phyloP scores from a whole-genome alignment of 2,888 invertebrate species.

The Bellardia bayeri region DNA sequence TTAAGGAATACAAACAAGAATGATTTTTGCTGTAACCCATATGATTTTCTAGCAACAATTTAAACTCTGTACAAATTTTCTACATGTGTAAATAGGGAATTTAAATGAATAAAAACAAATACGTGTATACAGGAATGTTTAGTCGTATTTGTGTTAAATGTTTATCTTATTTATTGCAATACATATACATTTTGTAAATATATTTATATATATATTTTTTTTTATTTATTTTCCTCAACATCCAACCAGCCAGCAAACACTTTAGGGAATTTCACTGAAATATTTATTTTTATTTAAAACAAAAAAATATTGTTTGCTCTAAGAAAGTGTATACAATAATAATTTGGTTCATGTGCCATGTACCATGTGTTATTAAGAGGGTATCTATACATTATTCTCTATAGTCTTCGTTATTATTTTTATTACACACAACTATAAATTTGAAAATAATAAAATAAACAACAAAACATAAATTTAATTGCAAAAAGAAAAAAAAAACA shows the following conservation, averaged over 20 bases:
- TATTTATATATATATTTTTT: neutral
- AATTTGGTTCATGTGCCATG: neutral
- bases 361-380: slow-evolving; percentile 30
- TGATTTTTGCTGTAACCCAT: neutral
- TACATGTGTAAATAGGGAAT: slow-evolving; percentile 52
- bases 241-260: slow-evolving; percentile 20
- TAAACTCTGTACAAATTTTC: neutral
- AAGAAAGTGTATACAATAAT: neutral
- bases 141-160: slow-evolving; percentile 25
- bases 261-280: slow-evolving; percentile 49
- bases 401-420: neutral
- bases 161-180: slow-evolving; percentile 54
- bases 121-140: slow-evolving; percentile 7
- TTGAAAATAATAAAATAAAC: slow-evolving; percentile 27
- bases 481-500: slow-evolving; percentile 24
- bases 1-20: no score
- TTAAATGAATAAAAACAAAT: slow-evolving; percentile 27
- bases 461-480: slow-evolving; percentile 49
- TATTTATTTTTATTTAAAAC: slow-evolving; percentile 14
- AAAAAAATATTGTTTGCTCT: slow-evolving; percentile 1
- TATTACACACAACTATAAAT: slow-evolving; percentile 53
- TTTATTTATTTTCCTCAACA: neutral
- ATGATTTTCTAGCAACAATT: neutral
- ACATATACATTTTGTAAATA: neutral
- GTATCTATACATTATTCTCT: slow-evolving; percentile 17